Percentiles rank a stretch among this genome's conserved stretches.
Conservation (phyloP, 2,113 vertebrate species). For the Oncorhynchus nerka region DNA sequence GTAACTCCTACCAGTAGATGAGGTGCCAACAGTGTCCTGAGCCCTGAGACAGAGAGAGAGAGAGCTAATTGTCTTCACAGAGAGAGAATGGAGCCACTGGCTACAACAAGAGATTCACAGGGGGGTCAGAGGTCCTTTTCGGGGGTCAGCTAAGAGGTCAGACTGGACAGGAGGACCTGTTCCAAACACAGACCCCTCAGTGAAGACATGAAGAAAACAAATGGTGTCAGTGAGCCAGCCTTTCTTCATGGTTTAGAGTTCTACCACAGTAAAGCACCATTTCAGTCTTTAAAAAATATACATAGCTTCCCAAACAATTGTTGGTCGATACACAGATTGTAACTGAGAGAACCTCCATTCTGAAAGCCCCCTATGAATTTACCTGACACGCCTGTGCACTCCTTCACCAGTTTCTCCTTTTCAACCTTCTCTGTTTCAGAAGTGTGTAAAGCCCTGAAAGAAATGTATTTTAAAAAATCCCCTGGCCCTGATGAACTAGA, state of each 20-base stretch:
- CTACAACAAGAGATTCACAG: constrained; percentile 6
- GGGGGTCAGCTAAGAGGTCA: too few relatives aligned
- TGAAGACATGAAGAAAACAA: background rate
- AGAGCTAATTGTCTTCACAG: constrained; percentile 30
- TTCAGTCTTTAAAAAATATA: background rate
- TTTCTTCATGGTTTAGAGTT: constrained; percentile 34
- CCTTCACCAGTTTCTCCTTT: too few relatives aligned
- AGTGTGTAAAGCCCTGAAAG: too few relatives aligned
- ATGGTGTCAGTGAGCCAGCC: constrained; percentile 2
- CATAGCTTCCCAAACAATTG: too few relatives aligned
- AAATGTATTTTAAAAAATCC: too few relatives aligned
- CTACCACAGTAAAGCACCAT: constrained; percentile 1
- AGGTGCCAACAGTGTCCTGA: constrained; percentile 9
- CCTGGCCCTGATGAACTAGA: too few relatives aligned
- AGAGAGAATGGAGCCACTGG: constrained; percentile 15
- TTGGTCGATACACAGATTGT: too few relatives aligned
- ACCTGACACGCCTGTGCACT: too few relatives aligned
- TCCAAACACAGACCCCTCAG: constrained; percentile 23
- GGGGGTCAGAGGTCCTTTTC: constrained; percentile 28
- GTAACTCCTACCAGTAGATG: constrained; percentile 31
- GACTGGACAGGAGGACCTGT: constrained; percentile 33
- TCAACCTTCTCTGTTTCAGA: too few relatives aligned
- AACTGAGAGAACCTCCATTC: too few relatives aligned
- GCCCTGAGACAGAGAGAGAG: background rate
- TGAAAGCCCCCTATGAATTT: too few relatives aligned